These are phyloP conservation scores for Tachypleus tridentatus DNA, from an alignment of 1,140 invertebrate genomes.

Conservation along the genomic window DNA sequence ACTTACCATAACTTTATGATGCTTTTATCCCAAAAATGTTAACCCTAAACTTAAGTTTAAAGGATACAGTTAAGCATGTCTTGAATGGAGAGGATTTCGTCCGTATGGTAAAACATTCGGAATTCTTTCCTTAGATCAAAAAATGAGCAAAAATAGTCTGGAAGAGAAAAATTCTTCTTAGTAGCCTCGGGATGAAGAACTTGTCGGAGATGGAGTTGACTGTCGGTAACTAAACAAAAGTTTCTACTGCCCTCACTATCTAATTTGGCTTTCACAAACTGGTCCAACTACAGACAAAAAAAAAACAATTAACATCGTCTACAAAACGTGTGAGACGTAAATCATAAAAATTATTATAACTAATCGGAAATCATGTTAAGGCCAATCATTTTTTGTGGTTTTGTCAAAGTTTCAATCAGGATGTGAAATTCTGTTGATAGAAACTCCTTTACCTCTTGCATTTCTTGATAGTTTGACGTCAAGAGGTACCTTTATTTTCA, in stretches of 20 bases:
- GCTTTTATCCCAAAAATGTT: too few relatives aligned
- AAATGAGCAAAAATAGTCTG: constrained; percentile 72
- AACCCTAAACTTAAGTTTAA: constrained; percentile 32
- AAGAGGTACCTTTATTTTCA: too few relatives aligned
- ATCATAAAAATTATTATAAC: too few relatives aligned
- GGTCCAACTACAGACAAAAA: constrained; percentile 43
- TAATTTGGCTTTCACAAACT: constrained; percentile 31
- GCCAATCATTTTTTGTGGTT: too few relatives aligned
- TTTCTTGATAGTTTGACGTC: too few relatives aligned
- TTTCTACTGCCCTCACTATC: constrained; percentile 31
- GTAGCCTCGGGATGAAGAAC: constrained; percentile 85
- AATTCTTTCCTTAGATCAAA: constrained; percentile 94
- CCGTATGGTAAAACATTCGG: constrained; percentile 50
- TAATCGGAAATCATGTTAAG: too few relatives aligned
- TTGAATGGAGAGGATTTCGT: constrained; percentile 45
- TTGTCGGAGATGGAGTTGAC: constrained; percentile 73
- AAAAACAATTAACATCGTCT: too few relatives aligned
- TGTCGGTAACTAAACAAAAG: constrained; percentile 57
- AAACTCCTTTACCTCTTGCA: too few relatives aligned
- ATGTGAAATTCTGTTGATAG: too few relatives aligned
- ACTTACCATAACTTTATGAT: too few relatives aligned
- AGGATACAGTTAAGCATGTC: constrained; percentile 77
- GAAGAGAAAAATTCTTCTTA: constrained; percentile 72
- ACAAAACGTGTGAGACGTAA: too few relatives aligned
- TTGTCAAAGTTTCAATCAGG: too few relatives aligned